phyloP scores from a whole-genome alignment of 1,140 invertebrate species.

The Araneus ventricosus region DNA sequence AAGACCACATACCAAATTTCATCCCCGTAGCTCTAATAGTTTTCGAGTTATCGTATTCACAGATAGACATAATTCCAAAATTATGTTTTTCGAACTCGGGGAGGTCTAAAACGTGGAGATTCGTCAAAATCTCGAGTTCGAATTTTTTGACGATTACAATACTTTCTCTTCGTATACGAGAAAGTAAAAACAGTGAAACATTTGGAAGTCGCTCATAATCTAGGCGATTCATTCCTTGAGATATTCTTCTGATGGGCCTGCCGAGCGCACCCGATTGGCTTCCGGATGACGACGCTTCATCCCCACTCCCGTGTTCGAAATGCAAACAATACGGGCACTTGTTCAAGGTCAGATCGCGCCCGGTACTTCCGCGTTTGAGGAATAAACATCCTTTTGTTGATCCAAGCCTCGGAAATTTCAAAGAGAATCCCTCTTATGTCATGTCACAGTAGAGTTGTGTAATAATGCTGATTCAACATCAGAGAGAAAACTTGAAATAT shows the following conservation, averaged over 20 bases:
- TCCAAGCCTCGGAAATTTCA: background rate
- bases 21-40: too few relatives aligned
- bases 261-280: background rate
- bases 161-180: too few relatives aligned
- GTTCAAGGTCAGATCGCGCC: background rate
- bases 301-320: background rate
- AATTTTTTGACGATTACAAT: too few relatives aligned
- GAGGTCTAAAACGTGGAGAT: too few relatives aligned
- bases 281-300: background rate
- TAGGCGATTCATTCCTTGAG: background rate
- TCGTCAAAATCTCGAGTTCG: too few relatives aligned
- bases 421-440: background rate
- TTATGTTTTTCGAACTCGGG: too few relatives aligned
- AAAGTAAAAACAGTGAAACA: background rate
- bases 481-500: too few relatives aligned
- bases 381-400: constrained; percentile 26
- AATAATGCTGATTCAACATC: background rate
- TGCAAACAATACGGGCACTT: constrained; percentile 22
- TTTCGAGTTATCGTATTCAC: too few relatives aligned
- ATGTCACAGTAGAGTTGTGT: too few relatives aligned
- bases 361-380: background rate
- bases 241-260: background rate
- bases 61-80: too few relatives aligned
- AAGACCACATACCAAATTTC: too few relatives aligned
- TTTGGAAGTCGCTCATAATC: background rate